These are phyloP conservation scores for Cochlearius cochlearius DNA, from an alignment of 2,113 vertebrate species.

Conservation along the genomic window DNA sequence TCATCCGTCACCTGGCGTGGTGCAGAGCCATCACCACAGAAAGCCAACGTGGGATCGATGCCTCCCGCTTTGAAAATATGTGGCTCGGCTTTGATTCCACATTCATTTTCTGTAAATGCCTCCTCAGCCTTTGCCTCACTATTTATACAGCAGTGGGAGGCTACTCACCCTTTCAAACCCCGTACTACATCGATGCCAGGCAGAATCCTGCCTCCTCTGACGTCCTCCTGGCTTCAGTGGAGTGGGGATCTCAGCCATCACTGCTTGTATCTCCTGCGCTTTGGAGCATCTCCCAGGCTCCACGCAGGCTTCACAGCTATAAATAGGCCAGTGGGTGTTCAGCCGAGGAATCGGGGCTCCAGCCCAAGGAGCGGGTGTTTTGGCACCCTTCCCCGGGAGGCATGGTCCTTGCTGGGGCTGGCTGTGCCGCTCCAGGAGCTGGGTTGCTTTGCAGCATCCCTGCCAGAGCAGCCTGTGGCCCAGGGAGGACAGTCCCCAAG, in stretches of 20 bases:
- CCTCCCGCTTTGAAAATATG: slow-evolving; percentile 23
- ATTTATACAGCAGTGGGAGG: not conserved
- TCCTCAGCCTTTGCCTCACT: not conserved
- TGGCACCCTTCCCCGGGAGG: not conserved
- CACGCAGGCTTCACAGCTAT: not conserved
- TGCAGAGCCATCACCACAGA: not conserved
- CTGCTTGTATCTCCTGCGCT: not conserved
- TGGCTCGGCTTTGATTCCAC: slow-evolving; percentile 10
- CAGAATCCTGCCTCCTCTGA: not conserved
- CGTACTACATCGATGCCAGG: fast-evolving
- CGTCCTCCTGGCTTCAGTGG: not conserved
- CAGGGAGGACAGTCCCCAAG: not conserved
- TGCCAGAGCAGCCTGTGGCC: not conserved
- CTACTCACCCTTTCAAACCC: not conserved
- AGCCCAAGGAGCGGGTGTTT: not conserved
- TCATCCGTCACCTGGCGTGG: not conserved
- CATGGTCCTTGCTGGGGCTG: not conserved
- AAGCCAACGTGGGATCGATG: not conserved
- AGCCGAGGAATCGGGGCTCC: not conserved
- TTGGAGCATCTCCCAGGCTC: not conserved
- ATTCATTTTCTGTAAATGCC: slow-evolving; percentile 38
- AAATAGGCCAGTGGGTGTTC: not conserved
- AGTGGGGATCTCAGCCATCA: not conserved
- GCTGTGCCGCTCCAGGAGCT: not conserved
- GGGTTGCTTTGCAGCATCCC: not conserved